Percentiles rank a stretch among this genome's conserved stretches.
Conservation (phyloP, 2,888 invertebrate species). For the Nudaria mundana region DNA sequence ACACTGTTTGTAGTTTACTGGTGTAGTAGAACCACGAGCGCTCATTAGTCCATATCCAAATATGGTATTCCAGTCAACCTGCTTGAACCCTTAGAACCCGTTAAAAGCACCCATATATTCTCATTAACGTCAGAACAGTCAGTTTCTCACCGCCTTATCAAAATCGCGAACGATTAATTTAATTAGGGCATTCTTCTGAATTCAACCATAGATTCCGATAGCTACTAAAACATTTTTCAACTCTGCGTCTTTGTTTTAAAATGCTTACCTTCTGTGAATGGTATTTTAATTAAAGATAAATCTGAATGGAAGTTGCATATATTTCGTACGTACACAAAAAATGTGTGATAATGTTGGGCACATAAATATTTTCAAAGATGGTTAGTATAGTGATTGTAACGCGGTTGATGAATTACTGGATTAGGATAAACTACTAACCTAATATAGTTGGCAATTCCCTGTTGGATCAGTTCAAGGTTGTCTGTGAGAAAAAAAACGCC, state of each 20-base stretch:
- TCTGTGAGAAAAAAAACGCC: too few species aligned
- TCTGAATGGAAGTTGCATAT: constrained; percentile 28
- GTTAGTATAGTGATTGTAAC: neutral
- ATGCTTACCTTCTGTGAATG: constrained; percentile 47
- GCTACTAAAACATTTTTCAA: constrained; percentile 58
- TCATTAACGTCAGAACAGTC: constrained; percentile 66
- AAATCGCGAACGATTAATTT: constrained; percentile 72
- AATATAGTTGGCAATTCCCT: too few species aligned
- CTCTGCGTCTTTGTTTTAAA: constrained; percentile 46
- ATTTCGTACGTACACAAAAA: constrained; percentile 13
- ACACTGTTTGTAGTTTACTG: neutral
- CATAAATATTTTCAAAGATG: neutral
- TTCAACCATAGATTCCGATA: constrained; percentile 59
- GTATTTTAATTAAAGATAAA: constrained; percentile 70
- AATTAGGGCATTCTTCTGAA: constrained; percentile 71
- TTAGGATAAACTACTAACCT: too few species aligned
- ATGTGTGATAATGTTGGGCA: neutral
- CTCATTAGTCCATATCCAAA: constrained; percentile 10
- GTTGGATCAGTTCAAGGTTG: too few species aligned
- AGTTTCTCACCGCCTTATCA: constrained; percentile 59
- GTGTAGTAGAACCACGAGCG: neutral
- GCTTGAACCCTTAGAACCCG: constrained; percentile 17
- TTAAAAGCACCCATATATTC: constrained; percentile 51
- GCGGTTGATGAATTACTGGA: too few species aligned
- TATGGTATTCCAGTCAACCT: constrained; percentile 18